Evolutionary conservation across 2,113 vertebrate genomes (phyloP), one percentile per base, ranked within the genome.

Genomic region (Rhinolophus sinicus): DNA sequence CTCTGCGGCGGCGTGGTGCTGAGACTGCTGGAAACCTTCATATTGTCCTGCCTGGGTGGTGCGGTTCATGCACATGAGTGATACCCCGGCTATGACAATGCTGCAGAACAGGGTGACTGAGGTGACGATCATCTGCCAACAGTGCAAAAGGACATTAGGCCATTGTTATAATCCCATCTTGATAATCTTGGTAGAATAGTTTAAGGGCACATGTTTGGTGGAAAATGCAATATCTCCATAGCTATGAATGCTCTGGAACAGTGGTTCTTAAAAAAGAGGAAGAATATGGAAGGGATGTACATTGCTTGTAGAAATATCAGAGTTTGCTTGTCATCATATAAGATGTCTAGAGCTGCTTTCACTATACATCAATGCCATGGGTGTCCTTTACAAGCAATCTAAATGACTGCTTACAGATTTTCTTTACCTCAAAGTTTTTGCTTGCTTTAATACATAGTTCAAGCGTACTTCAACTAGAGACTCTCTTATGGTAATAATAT

Each of bases 1-100:
- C 56, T 99, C 98, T 50, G 98, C 98, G 3, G 40, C n/a, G 52
- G 98, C 96, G 94, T 97, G 98, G 0, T 95, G 97, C 2, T 98
- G 97, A 72, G 98, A 98, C 54, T 98, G 98, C 91, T 98, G 98
- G 73, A 99, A 94, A 8, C 97, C 98, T 87, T 98, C 98, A 88
- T 99, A 99, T 82, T 44, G 98, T 13, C 98, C 98, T 8, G 98
- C 98, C 84, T 98, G 99, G 85, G 98, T 98, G 83, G 96, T 99
- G 97, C 99, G 98, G 97, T 99, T 99, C 98, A 99, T 99, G 91
- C 99, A 99, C 98, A 99, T 99, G 64, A 99, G 97, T 47, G 99
- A 99, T 33, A 99, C 47, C 6, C 99, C 99, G 8, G 99, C 99
- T n/a, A 99, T 96, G 82, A 98, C 88, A 56, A 99, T 99, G 91